Evolutionary conservation across 2,113 vertebrate species (phyloP).

Genomic region (Aleadryas rufinucha): DNA sequence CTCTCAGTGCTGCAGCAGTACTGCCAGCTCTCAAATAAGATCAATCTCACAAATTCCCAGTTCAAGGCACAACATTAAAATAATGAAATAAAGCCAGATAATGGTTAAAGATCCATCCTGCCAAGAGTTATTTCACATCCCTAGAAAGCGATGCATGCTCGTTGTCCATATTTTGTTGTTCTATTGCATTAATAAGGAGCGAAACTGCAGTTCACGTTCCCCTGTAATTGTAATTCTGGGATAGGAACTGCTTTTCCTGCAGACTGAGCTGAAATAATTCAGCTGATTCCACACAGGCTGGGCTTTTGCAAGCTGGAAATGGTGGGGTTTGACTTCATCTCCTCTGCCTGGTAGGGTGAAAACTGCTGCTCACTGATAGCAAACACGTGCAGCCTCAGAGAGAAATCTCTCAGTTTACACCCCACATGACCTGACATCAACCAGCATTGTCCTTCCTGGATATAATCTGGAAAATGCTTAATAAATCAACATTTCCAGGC

Average conservation of each 20-base stretch:
- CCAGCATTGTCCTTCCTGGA: background rate
- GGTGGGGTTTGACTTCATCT: background rate
- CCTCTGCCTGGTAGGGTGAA: background rate
- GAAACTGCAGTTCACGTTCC: background rate
- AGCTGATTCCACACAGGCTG: background rate
- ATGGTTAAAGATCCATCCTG: background rate
- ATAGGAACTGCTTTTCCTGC: background rate
- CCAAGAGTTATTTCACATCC: background rate
- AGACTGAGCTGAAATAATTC: background rate
- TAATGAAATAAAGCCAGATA: background rate
- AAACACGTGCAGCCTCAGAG: background rate
- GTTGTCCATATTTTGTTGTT: background rate
- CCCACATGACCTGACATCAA: background rate
- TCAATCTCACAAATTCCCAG: background rate
- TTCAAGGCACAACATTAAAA: background rate
- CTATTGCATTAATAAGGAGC: background rate
- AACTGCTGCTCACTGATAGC: background rate
- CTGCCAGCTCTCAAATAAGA: background rate
- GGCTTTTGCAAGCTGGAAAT: background rate
- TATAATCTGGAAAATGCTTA: background rate
- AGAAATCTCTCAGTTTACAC: background rate
- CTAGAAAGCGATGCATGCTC: background rate
- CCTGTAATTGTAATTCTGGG: background rate
- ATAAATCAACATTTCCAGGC: background rate
- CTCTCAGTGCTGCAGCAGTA: background rate